Base-by-base conservation (phyloP, 2,113 vertebrate species). In the Circaetus cinerascens region DNA sequence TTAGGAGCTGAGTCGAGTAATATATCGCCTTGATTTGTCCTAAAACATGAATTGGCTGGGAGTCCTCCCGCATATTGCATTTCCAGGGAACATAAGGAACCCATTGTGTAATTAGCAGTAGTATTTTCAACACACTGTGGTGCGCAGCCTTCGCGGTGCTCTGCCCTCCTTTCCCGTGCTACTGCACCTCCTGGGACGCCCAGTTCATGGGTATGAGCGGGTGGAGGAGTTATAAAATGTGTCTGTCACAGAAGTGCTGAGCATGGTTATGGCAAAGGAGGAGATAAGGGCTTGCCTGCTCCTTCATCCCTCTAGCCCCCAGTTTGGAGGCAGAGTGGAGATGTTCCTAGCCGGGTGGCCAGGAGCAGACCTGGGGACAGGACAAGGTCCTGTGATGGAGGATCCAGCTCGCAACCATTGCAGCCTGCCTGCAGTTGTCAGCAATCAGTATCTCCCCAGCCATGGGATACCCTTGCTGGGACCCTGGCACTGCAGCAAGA, bases 51-150 rank as follows among this genome's bases (percentile, higher is more conserved):
- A 84, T 84, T 98, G 90, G 90, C 95, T 78, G 85, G 77, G 77
- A 94, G 62, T 96, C 48, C 87, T 88, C 66, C 76, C 1, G 0
- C 79, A 82, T 82, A 97, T 94, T 96, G 91, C 73, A 67, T 97
- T 96, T 96, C 93, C 83, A 94, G 73, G 79, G 92, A 94, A 63
- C 96, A 96, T 97, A 93, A 96, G 97, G 97, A 97, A 94, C 59
- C 72, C 79, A 97, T 97, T 95, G 91, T 92, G 82, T 85, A 97
- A 97, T 98, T 97, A 96, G 87, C 22, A 22, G 85, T 69, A 9
- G 78, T 46, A 90, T 95, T 97, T 94, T 94, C 91, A 95, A 51
- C 76, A 64, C 27, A 0, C 78, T 45, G 89, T 11, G 5, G 51
- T 48, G 72, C 2, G 5, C 71, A 59, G 90, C 72, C 85, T 84